These are phyloP conservation scores for Peromyscus maniculatus DNA, from an alignment of 2,113 vertebrate species.

Conservation along the genomic window DNA sequence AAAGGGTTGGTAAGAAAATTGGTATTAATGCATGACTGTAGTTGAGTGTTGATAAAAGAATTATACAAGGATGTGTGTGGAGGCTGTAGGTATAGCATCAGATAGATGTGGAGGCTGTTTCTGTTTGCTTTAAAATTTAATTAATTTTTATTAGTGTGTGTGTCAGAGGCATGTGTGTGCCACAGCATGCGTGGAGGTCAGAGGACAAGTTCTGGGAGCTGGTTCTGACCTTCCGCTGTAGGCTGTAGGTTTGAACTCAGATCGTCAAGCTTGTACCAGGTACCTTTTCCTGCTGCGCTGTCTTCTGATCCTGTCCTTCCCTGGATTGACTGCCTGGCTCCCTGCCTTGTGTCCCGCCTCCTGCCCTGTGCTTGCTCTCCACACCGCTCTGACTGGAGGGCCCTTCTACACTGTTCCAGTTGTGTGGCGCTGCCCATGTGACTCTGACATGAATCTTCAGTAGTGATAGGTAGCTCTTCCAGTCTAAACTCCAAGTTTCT, in stretches of 20 bases:
- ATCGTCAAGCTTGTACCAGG: background rate
- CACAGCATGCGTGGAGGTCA: too few relatives aligned
- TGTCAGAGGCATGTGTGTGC: background rate
- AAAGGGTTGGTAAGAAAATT: conserved; percentile 38
- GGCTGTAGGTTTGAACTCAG: background rate
- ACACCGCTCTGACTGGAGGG: background rate
- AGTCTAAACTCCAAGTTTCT: conserved; percentile 42
- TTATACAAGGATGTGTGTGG: background rate
- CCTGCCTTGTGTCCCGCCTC: background rate
- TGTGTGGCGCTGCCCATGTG: background rate
- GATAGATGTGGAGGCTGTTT: background rate
- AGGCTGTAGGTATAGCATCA: background rate
- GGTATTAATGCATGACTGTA: background rate
- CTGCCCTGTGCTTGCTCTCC: background rate
- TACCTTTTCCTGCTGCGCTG: background rate
- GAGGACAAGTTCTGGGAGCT: background rate
- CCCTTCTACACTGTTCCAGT: background rate
- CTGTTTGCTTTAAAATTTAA: background rate
- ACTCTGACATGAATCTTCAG: conserved; percentile 8
- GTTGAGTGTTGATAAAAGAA: conserved; percentile 21
- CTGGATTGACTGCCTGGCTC: background rate
- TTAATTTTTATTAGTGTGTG: background rate
- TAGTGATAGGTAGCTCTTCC: background rate
- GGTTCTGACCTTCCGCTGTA: background rate
- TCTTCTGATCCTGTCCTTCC: background rate